Evolutionary conservation across 2,113 vertebrate species (phyloP).

Genomic region (Micronycteris hirsuta): DNA sequence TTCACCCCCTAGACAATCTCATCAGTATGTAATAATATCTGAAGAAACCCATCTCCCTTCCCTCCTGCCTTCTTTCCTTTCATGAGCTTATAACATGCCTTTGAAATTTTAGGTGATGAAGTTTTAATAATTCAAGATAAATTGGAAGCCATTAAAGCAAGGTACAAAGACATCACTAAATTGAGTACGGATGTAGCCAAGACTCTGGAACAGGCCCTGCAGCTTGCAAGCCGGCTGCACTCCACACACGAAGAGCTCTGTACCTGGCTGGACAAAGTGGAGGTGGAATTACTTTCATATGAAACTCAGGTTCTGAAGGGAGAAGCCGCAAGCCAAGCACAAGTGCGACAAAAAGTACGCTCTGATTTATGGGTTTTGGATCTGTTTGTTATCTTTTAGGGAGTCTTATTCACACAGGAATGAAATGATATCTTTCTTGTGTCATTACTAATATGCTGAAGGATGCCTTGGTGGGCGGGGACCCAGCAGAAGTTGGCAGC

Average conservation of each 20-base stretch:
- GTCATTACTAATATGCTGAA: not conserved
- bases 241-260: constrained; percentile 85
- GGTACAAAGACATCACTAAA: constrained; percentile 92
- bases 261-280: constrained; percentile 89
- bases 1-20: not conserved
- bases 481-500: not conserved
- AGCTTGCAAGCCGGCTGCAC: constrained; percentile 87
- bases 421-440: not conserved
- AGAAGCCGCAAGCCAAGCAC: constrained; percentile 85
- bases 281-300: constrained; percentile 85
- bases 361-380: not conserved
- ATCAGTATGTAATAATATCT: not conserved
- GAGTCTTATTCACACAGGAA: not conserved
- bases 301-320: constrained; percentile 82
- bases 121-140: constrained; percentile 97
- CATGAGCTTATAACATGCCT: constrained; percentile 49
- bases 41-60: not conserved
- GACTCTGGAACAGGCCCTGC: constrained; percentile 88
- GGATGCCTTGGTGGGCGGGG: not conserved
- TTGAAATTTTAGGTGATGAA: constrained; percentile 91
- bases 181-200: constrained; percentile 87
- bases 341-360: constrained; percentile 91
- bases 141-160: constrained; percentile 94
- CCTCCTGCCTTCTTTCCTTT: not conserved
- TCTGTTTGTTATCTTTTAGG: not conserved